phyloP scores from a whole-genome alignment of 2,113 vertebrate genomes.

The Isichthys henryi region DNA sequence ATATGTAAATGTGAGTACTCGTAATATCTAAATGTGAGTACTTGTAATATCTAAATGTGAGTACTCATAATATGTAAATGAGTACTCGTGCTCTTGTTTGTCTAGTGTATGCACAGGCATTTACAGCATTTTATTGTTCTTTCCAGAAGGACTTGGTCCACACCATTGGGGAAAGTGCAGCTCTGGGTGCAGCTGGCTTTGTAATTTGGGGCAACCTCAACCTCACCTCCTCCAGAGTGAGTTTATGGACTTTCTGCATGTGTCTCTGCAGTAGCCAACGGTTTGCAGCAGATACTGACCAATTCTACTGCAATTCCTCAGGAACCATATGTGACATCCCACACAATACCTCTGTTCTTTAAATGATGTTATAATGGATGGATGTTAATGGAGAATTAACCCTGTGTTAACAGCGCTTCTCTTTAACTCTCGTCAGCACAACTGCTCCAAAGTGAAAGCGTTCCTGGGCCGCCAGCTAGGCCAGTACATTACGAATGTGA shows the following conservation, averaged over 20 bases:
- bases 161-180: slow-evolving; percentile 67
- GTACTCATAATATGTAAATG: not conserved
- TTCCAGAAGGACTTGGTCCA: slow-evolving; percentile 67
- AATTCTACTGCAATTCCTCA: not conserved
- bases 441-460: slow-evolving; percentile 60
- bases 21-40: not conserved
- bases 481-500: slow-evolving; percentile 64
- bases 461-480: slow-evolving; percentile 59
- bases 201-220: slow-evolving; percentile 69
- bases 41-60: not conserved
- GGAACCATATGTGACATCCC: not conserved
- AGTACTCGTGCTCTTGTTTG: not conserved
- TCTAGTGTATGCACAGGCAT: not conserved
- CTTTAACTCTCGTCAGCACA: slow-evolving; percentile 46
- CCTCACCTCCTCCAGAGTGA: slow-evolving; percentile 68
- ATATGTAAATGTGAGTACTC: not conserved
- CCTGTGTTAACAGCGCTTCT: not conserved
- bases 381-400: not conserved
- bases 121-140: slow-evolving; percentile 31
- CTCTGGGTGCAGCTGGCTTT: slow-evolving; percentile 65
- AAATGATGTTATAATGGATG: not conserved
- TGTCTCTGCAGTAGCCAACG: not conserved
- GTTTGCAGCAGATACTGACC: not conserved
- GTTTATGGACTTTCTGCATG: slow-evolving; percentile 12
- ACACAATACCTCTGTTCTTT: not conserved